Conservation (phyloP, 2,888 invertebrate genomes). For the Lobophora halterata region DNA sequence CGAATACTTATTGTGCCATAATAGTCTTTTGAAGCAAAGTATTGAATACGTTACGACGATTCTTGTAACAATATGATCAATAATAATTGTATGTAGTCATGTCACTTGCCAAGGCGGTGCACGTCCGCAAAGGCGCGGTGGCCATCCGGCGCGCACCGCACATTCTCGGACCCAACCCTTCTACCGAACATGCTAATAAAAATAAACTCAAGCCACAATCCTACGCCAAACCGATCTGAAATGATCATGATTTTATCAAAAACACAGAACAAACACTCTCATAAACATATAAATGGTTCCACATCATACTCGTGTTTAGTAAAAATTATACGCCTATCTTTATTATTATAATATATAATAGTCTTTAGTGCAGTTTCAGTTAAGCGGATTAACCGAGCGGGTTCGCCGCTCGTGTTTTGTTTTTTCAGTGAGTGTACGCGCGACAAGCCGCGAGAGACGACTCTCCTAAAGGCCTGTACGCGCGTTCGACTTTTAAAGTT, state of each 20-base stretch:
- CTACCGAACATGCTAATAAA: slow-evolving; percentile 43
- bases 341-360: too few species aligned
- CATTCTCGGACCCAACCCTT: slow-evolving; percentile 39
- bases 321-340: too few species aligned
- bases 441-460: too few species aligned
- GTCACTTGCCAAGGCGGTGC: slow-evolving; percentile 43
- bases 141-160: slow-evolving; percentile 50
- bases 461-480: too few species aligned
- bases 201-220: slow-evolving; percentile 30
- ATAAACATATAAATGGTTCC: too few species aligned
- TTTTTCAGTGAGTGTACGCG: too few species aligned
- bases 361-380: too few species aligned
- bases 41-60: neutral
- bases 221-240: slow-evolving; percentile 24
- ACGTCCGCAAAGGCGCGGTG: slow-evolving; percentile 43
- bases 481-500: too few species aligned
- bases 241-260: slow-evolving; percentile 33
- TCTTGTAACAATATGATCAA: slow-evolving; percentile 21
- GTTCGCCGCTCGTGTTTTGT: too few species aligned
- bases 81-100: slow-evolving; percentile 31
- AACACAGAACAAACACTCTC: too few species aligned
- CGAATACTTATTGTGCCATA: neutral
- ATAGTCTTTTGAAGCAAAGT: neutral
- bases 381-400: too few species aligned
- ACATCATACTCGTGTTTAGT: too few species aligned